Conservation (phyloP, 2,888 invertebrate species). For the Chrysotoxum bicinctum region DNA sequence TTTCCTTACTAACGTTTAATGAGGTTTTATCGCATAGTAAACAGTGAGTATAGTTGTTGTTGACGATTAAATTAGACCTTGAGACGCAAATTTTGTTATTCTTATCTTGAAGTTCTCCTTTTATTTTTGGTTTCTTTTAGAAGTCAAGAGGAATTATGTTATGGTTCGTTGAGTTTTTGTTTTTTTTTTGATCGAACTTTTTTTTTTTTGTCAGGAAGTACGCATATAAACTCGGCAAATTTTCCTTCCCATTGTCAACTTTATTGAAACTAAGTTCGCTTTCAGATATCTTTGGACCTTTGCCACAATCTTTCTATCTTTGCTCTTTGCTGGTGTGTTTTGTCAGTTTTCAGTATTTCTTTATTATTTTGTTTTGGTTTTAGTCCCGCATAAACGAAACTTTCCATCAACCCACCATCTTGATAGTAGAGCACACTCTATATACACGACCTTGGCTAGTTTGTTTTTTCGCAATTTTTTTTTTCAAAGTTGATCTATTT, state of each 20-base stretch:
- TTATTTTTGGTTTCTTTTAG: neutral
- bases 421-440: constrained; percentile 2
- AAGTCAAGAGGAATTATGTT: neutral
- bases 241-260: neutral
- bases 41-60: constrained; percentile 25
- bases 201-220: neutral
- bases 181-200: neutral
- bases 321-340: neutral
- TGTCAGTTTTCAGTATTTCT: neutral
- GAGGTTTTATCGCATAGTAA: constrained; percentile 37
- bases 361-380: constrained; percentile 22
- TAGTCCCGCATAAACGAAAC: neutral
- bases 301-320: constrained; percentile 5
- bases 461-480: neutral
- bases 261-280: neutral
- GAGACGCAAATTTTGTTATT: constrained; percentile 22
- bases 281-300: constrained; percentile 21
- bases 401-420: constrained; percentile 15
- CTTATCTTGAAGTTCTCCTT: neutral
- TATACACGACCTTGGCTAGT: constrained; percentile 9
- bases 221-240: neutral
- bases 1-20: constrained; percentile 50
- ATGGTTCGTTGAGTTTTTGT: neutral
- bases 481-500: constrained; percentile 28
- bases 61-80: constrained; percentile 49